These are phyloP conservation scores for Dicentrarchus labrax DNA, from an alignment of 2,113 vertebrate genomes.

Conservation along the genomic window DNA sequence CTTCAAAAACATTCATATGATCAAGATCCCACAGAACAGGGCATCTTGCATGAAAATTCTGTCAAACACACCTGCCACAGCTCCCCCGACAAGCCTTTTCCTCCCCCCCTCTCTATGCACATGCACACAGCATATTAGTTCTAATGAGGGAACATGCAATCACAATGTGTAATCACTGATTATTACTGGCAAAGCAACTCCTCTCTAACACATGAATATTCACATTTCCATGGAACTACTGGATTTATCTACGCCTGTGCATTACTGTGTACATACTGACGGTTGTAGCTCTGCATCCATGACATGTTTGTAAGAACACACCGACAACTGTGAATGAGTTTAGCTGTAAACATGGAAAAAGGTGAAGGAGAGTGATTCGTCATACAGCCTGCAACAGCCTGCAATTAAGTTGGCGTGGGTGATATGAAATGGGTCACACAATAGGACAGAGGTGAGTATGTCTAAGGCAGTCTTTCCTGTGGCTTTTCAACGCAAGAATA, in stretches of 20 bases:
- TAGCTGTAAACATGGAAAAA: conserved; percentile 7
- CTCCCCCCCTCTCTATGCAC: conserved; percentile 7
- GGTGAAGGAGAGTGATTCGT: conserved; percentile 23
- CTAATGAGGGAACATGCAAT: conserved; percentile 29
- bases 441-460: conserved; percentile 23
- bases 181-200: conserved; percentile 6
- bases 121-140: conserved; percentile 27
- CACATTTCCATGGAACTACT: conserved; percentile 2
- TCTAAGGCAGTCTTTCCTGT: not conserved
- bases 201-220: not conserved
- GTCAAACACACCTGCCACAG: conserved; percentile 54
- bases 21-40: conserved; percentile 39
- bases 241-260: not conserved
- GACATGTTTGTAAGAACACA: not conserved
- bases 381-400: conserved; percentile 12
- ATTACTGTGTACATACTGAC: not conserved
- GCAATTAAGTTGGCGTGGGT: conserved; percentile 4
- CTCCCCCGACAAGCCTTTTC: conserved; percentile 5
- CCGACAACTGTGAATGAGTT: not conserved
- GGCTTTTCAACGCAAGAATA: conserved; percentile 25
- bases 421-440: conserved; percentile 37
- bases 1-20: conserved; percentile 49
- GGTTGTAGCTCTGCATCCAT: not conserved
- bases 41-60: conserved; percentile 37
- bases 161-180: conserved; percentile 24